Evolutionary conservation across 2,113 vertebrate genomes (phyloP), one percentile per base, ranked within the genome.

Genomic region (Ursus arctos): DNA sequence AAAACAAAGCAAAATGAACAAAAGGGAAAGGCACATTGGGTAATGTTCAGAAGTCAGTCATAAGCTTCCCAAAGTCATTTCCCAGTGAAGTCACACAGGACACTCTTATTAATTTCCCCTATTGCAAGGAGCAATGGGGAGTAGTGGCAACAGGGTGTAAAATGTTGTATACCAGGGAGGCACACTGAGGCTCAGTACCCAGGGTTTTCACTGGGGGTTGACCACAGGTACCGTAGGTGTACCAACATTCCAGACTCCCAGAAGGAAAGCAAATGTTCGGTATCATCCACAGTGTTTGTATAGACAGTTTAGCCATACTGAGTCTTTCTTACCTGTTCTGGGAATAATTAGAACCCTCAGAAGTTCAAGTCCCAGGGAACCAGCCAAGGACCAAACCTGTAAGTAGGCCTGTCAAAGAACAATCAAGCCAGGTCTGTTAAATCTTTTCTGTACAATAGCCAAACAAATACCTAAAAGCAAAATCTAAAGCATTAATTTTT

Each of bases 11-110:
- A 83, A 90, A 87, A 82, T 36, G 4, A 85, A 15, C 16, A 76
- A 76, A 76, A 4, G 2, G 18, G 47, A 77, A 53, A 71, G 5
- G 2, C 9, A 0, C 16, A 21, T n/a, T 12, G 1, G 3, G 0
- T 15, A 4, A 57, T 18, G 9, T 72, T 4, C 19, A 72, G 15
- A 92, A 81, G 47, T 40, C 12, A 77, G 33, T 14, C 4, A 28
- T 15, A 74, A 24, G 21, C 16, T 55, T 69, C 15, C 40, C 43
- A 92, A 84, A n/a, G 26, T 47, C 6, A 28, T 33, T n/a, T 74
- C 72, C 14, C 47, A 59, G 15, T 43, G 6, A 26, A 74, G 65
- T 77, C 49, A 24, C 16, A 16, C 6, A 55, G 14, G 26, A 36
- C 21, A 63, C 2, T 40, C 7, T 33, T 67, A 47, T 33, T 67